Evolutionary conservation across 2,888 invertebrate genomes (phyloP).

Genomic region (Hedychridium roseum): DNA sequence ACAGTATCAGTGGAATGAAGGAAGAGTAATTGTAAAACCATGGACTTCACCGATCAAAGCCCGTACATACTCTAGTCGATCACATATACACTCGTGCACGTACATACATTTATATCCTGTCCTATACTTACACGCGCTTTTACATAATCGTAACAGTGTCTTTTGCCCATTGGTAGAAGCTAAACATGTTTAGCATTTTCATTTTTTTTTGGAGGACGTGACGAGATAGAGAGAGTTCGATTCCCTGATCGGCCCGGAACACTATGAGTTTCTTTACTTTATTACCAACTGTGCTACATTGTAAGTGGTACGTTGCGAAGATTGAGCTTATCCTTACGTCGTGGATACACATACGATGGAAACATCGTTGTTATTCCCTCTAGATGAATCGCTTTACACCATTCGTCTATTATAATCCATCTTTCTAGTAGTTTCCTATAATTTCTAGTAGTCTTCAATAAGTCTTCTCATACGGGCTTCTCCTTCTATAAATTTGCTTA

Average conservation of each 20-base stretch:
- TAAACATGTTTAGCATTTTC: slow-evolving; percentile 23
- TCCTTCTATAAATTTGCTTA: too few relatives aligned
- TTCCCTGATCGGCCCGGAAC: slow-evolving; percentile 22
- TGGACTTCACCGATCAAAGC: slow-evolving; percentile 16
- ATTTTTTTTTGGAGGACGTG: slow-evolving; percentile 24
- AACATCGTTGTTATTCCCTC: too few relatives aligned
- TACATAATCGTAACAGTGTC: slow-evolving; percentile 27
- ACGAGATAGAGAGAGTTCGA: slow-evolving; percentile 18
- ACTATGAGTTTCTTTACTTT: slow-evolving; percentile 18
- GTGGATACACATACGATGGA: slow-evolving; percentile 11
- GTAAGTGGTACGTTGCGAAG: slow-evolving; percentile 21
- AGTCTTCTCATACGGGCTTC: too few relatives aligned
- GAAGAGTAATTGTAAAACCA: too few relatives aligned
- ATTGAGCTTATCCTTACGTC: slow-evolving; percentile 29
- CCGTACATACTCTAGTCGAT: slow-evolving; percentile 19
- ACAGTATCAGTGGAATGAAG: too few relatives aligned
- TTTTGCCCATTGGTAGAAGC: slow-evolving; percentile 30
- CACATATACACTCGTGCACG: slow-evolving; percentile 20
- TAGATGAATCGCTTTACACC: too few relatives aligned
- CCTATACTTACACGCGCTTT: slow-evolving; percentile 17
- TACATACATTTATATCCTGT: slow-evolving; percentile 15
- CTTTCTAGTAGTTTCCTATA: too few relatives aligned
- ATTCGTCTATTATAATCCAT: too few relatives aligned
- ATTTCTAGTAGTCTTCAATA: too few relatives aligned
- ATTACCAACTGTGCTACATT: slow-evolving; percentile 14